Evolutionary conservation across 2,797 vertebrate species (phyloP).

Genomic region (Enteromius anoplus): DNA sequence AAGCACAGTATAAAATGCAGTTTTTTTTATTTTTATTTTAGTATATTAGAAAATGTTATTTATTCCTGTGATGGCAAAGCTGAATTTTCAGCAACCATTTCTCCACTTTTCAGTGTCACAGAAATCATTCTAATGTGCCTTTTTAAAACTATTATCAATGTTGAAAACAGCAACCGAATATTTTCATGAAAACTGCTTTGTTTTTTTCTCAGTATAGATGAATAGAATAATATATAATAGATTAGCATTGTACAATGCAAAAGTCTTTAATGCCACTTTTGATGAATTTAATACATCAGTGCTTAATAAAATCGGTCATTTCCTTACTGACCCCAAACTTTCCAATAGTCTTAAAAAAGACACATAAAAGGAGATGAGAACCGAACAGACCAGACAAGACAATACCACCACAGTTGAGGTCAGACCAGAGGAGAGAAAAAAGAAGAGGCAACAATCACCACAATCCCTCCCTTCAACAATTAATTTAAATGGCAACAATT

Average conservation of each 20-base stretch:
- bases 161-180: background rate
- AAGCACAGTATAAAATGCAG: background rate
- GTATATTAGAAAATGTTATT: background rate
- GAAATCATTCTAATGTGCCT: background rate
- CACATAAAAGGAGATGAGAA: background rate
- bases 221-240: background rate
- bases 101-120: background rate
- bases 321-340: background rate
- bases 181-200: background rate
- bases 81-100: background rate
- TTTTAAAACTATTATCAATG: background rate
- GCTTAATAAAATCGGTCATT: background rate
- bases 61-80: background rate
- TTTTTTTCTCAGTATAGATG: background rate
- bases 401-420: slow-evolving; percentile 2
- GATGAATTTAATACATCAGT: background rate
- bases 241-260: background rate
- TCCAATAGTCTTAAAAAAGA: background rate
- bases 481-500: slow-evolving; percentile 83
- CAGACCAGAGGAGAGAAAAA: background rate
- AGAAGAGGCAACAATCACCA: slow-evolving; percentile 30
- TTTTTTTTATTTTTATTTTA: background rate
- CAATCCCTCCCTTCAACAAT: slow-evolving; percentile 69
- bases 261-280: background rate
- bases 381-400: background rate